phyloP scores from a whole-genome alignment of 2,797 vertebrate genomes.

The Dermochelys coriacea region DNA sequence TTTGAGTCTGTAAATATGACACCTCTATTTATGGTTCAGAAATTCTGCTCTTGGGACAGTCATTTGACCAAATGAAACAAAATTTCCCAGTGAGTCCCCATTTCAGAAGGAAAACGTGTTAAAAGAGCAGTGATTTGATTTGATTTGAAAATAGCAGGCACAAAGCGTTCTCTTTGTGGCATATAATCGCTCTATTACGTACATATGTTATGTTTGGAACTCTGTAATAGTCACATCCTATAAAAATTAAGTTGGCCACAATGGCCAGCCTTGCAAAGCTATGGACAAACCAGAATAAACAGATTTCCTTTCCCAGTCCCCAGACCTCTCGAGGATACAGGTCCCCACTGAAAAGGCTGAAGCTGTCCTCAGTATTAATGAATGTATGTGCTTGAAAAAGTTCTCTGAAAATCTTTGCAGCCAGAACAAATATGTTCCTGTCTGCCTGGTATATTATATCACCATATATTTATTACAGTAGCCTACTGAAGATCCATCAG shows the following conservation, averaged over 20 bases:
- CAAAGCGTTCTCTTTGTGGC: neutral
- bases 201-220: neutral
- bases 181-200: neutral
- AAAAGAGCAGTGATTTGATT: neutral
- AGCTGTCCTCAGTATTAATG: neutral
- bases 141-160: neutral
- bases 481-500: neutral
- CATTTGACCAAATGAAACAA: neutral
- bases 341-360: neutral
- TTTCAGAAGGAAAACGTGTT: neutral
- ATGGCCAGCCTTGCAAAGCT: neutral
- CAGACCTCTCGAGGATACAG: neutral
- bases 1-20: neutral
- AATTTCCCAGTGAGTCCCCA: neutral
- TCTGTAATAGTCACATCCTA: neutral
- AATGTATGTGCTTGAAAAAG: neutral
- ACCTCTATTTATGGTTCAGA: neutral
- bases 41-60: neutral
- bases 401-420: neutral
- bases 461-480: neutral
- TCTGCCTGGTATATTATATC: neutral
- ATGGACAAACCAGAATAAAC: neutral
- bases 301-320: neutral
- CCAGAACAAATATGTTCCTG: neutral
- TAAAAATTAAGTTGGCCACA: neutral